Evolutionary conservation across 2,888 invertebrate genomes (phyloP).

Genomic region (Caenorhabditis sulstoni): DNA sequence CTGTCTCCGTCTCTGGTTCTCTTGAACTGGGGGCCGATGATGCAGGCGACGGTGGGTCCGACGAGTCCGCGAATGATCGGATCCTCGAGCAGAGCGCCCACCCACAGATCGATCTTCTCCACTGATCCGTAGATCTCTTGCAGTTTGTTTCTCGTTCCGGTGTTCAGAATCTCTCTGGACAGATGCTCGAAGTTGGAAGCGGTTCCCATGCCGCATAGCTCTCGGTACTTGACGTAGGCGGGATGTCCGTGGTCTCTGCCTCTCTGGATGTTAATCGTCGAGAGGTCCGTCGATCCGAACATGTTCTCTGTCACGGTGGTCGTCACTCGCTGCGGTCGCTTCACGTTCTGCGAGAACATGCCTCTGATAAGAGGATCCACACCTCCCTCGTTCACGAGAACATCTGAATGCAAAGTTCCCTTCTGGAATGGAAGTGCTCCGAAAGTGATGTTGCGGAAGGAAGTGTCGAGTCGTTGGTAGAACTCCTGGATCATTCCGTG

Average conservation of each 20-base stretch:
- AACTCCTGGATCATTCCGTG: slow-evolving; percentile 93
- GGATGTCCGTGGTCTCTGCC: slow-evolving; percentile 93
- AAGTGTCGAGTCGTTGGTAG: slow-evolving; percentile 88
- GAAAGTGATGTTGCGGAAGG: slow-evolving; percentile 86
- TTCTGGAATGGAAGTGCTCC: slow-evolving; percentile 92
- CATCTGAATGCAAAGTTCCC: slow-evolving; percentile 89
- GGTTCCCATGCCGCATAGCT: slow-evolving; percentile 89
- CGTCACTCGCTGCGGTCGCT: slow-evolving; percentile 88
- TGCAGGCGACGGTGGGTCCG: slow-evolving; percentile 83
- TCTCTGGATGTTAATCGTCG: slow-evolving; percentile 94
- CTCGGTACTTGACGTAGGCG: slow-evolving; percentile 89
- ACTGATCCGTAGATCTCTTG: slow-evolving; percentile 74
- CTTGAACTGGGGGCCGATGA: slow-evolving; percentile 83
- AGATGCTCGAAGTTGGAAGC: slow-evolving; percentile 86
- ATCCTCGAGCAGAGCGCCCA: slow-evolving; percentile 83
- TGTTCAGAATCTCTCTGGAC: slow-evolving; percentile 75
- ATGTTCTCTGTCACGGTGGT: slow-evolving; percentile 93
- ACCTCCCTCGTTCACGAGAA: slow-evolving; percentile 85
- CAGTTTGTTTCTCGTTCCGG: slow-evolving; percentile 71
- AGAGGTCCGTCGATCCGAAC: slow-evolving; percentile 86
- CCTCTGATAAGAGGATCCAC: slow-evolving; percentile 89
- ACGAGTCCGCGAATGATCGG: slow-evolving; percentile 82
- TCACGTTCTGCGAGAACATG: slow-evolving; percentile 71
- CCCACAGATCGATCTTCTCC: slow-evolving; percentile 82
- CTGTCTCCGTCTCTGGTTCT: slow-evolving; percentile 82